These are phyloP conservation scores for Calephelis perditalis DNA, from an alignment of 2,888 invertebrate species.

Conservation along the genomic window DNA sequence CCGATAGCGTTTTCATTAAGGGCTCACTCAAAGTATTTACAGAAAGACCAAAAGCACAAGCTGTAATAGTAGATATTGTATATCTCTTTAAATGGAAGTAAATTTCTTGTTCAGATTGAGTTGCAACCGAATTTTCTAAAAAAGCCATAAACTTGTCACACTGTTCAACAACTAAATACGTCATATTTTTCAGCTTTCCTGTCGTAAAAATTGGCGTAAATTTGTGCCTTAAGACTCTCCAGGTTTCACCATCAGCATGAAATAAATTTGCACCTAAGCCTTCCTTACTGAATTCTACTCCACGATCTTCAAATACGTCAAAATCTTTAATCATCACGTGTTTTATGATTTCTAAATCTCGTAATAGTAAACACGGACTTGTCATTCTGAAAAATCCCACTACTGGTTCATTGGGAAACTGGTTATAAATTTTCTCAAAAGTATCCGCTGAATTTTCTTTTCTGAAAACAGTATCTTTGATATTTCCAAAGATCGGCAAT, in stretches of 20 bases:
- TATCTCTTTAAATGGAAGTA: background rate
- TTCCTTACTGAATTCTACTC: slow-evolving; percentile 38
- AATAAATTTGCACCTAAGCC: slow-evolving; percentile 38
- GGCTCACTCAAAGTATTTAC: slow-evolving; percentile 7
- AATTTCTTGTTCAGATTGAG: slow-evolving; percentile 1
- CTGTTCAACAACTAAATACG: slow-evolving; percentile 46
- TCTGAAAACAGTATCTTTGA: slow-evolving; percentile 36
- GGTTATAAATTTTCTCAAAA: slow-evolving; percentile 38
- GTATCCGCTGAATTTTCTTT: slow-evolving; percentile 27
- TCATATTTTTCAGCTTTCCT: slow-evolving; percentile 39
- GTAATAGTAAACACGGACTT: slow-evolving; percentile 41
- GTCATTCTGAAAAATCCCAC: slow-evolving; percentile 49
- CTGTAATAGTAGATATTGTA: slow-evolving; percentile 6
- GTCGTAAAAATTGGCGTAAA: slow-evolving; percentile 14
- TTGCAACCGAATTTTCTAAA: background rate
- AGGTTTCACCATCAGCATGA: slow-evolving; percentile 44
- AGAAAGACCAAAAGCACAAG: slow-evolving; percentile 11
- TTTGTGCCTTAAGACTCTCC: slow-evolving; percentile 40
- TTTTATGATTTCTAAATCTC: slow-evolving; percentile 40
- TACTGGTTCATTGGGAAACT: slow-evolving; percentile 45
- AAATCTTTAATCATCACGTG: background rate
- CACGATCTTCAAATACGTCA: slow-evolving; percentile 43
- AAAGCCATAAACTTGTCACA: slow-evolving; percentile 28
- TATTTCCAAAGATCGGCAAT: slow-evolving; percentile 41
- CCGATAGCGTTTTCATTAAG: background rate